Percentiles rank a stretch among this genome's conserved stretches.
These are phyloP conservation scores for Antechinus flavipes DNA, from an alignment of 2,113 vertebrate species.

Conservation along the genomic window DNA sequence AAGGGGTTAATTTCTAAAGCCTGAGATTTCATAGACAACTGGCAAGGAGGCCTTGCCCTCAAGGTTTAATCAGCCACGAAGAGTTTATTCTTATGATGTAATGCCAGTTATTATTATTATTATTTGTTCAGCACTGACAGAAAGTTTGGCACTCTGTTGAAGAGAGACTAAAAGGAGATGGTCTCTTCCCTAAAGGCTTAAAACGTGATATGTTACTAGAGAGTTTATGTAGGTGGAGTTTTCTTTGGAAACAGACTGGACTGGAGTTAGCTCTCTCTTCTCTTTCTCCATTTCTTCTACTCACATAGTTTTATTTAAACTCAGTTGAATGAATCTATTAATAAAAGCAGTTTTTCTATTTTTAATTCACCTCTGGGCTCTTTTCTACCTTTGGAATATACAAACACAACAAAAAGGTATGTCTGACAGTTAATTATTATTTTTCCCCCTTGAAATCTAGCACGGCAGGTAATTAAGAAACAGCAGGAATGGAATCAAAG, in stretches of 20 bases:
- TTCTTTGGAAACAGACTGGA: conserved; percentile 49
- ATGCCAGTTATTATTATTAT: conserved; percentile 50
- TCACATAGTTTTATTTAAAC: conserved; percentile 53
- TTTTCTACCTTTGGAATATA: conserved; percentile 52
- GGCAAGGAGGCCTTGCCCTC: conserved; percentile 27
- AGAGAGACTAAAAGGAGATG: conserved; percentile 45
- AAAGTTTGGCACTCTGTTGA: conserved; percentile 13
- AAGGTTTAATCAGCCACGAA: conserved; percentile 43
- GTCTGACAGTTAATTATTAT: conserved; percentile 50
- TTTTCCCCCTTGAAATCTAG: conserved; percentile 15
- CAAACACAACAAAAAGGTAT: conserved; percentile 50
- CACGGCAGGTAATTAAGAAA: conserved; percentile 45
- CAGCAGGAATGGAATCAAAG: conserved; percentile 52
- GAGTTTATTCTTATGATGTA: conserved; percentile 35
- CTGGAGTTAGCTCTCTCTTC: conserved; percentile 31
- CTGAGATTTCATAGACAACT: conserved; percentile 12
- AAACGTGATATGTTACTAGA: conserved; percentile 47
- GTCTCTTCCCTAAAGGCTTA: conserved; percentile 32
- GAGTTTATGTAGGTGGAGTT: conserved; percentile 50
- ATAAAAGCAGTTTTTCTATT: conserved; percentile 52
- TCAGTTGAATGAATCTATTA: conserved; percentile 39
- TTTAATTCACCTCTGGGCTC: conserved; percentile 52
- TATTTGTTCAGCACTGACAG: conserved; percentile 39
- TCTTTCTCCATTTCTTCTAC: conserved; percentile 7
- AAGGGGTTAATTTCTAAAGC: conserved; percentile 43